A percentile compares a stretch with the other conserved stretches of the same genome.
Evolutionary conservation across 2,113 vertebrate species (phyloP).

Genomic region (Cebidichthys violaceus): DNA sequence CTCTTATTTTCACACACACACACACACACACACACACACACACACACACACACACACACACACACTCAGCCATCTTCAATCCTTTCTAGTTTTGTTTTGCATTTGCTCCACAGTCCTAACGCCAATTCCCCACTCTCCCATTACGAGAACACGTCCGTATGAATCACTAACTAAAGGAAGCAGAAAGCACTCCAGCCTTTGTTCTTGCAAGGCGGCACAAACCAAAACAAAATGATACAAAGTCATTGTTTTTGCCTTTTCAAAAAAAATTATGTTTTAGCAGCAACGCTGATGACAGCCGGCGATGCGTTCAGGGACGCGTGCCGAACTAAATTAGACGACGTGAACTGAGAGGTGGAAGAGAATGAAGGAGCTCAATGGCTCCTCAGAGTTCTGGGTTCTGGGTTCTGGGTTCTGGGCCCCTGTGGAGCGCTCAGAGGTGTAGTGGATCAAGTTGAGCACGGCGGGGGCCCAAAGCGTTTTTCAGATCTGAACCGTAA

Average conservation of each 20-base stretch:
- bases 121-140: conserved; percentile 48
- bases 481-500: neutral
- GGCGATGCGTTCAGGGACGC: neutral
- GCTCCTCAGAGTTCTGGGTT: no score
- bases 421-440: neutral
- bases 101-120: conserved; percentile 24
- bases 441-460: neutral
- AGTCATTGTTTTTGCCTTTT: conserved; percentile 31
- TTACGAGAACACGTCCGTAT: conserved; percentile 57
- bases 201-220: conserved; percentile 13
- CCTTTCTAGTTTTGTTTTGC: conserved; percentile 49
- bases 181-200: conserved; percentile 34
- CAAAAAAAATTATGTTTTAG: no score
- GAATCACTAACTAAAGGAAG: conserved; percentile 25
- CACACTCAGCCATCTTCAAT: conserved; percentile 23
- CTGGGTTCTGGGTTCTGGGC: no score
- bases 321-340: conserved; percentile 31
- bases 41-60: conserved; percentile 8
- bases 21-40: conserved; percentile 3
- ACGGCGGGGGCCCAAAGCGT: neutral
- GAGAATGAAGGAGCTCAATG: conserved; percentile 20
- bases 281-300: neutral
- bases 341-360: conserved; percentile 35
- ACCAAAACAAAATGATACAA: conserved; percentile 37
- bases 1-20: conserved; percentile 8